phyloP scores from a whole-genome alignment of 2,113 vertebrate species.

The Oxyura jamaicensis region DNA sequence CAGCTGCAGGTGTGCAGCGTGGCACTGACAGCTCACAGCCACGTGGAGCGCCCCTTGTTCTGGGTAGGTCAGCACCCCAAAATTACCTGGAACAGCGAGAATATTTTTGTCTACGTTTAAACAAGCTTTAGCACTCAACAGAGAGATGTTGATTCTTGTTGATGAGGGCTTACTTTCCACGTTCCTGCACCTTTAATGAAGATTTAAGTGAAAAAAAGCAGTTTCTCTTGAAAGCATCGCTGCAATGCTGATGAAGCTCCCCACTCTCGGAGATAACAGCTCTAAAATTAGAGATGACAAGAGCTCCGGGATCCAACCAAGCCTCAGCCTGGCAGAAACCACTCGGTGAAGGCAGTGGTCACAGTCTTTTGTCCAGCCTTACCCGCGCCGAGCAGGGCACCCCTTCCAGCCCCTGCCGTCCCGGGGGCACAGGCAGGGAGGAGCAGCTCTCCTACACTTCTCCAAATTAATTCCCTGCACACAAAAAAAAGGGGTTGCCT shows the following conservation, averaged over 20 bases:
- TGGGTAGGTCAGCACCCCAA: not conserved
- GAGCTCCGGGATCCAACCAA: not conserved
- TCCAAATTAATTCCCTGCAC: not conserved
- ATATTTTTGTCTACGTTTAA: not conserved
- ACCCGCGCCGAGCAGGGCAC: not conserved
- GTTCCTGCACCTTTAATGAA: not conserved
- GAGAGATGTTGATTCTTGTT: not conserved
- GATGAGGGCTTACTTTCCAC: not conserved
- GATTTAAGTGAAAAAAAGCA: not conserved
- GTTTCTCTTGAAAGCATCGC: not conserved
- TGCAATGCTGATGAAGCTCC: not conserved
- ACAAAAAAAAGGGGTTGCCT: not conserved
- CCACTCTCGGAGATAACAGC: not conserved
- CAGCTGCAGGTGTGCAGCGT: not conserved
- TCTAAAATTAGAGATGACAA: not conserved
- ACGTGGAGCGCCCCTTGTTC: not conserved
- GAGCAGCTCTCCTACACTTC: not conserved
- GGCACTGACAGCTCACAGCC: too few relatives aligned
- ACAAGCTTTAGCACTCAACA: not conserved
- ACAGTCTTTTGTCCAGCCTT: not conserved
- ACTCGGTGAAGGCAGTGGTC: not conserved
- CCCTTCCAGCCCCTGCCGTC: not conserved
- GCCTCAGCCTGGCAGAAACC: not conserved
- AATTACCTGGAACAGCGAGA: not conserved
- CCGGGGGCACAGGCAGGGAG: not conserved